phyloP scores from a whole-genome alignment of 2,113 vertebrate genomes.

The Takifugu flavidus region DNA sequence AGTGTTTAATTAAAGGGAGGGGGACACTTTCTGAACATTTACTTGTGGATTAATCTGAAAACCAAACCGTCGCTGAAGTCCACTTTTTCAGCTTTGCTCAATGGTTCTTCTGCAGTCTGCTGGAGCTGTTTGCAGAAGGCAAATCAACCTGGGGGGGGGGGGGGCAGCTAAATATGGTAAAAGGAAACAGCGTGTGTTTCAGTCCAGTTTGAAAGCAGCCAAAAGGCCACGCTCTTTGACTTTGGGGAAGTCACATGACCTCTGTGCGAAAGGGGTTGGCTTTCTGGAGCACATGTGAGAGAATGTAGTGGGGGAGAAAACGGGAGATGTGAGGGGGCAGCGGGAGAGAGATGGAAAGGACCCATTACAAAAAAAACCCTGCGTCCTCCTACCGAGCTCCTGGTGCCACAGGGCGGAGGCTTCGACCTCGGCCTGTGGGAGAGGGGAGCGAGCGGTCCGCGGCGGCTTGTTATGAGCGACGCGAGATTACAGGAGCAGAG shows the following conservation, averaged over 20 bases:
- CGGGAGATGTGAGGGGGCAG: constrained; percentile 39
- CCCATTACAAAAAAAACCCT: constrained; percentile 51
- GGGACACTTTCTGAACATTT: neutral
- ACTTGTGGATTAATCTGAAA: too few relatives aligned
- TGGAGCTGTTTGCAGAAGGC: neutral
- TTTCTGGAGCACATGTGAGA: constrained; percentile 8
- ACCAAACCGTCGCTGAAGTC: too few relatives aligned
- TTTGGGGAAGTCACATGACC: too few relatives aligned
- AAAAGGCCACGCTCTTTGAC: too few relatives aligned
- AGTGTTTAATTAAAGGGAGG: constrained; percentile 30
- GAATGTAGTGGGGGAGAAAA: constrained; percentile 29
- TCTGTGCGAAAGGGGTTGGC: neutral
- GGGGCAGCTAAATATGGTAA: neutral
- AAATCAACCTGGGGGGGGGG: neutral
- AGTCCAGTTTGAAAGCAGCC: neutral
- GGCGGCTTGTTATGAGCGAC: constrained; percentile 10
- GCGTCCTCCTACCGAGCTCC: constrained; percentile 55
- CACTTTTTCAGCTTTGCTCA: neutral
- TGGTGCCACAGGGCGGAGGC: constrained; percentile 40
- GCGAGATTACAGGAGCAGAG: constrained; percentile 20
- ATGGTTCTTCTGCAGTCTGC: neutral
- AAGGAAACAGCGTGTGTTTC: too few relatives aligned
- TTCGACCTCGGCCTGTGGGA: constrained; percentile 43
- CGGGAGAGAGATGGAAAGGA: constrained; percentile 50
- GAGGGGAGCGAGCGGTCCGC: too few relatives aligned